Conservation (phyloP, 2,888 invertebrate genomes). For the Anticlea derivata region DNA sequence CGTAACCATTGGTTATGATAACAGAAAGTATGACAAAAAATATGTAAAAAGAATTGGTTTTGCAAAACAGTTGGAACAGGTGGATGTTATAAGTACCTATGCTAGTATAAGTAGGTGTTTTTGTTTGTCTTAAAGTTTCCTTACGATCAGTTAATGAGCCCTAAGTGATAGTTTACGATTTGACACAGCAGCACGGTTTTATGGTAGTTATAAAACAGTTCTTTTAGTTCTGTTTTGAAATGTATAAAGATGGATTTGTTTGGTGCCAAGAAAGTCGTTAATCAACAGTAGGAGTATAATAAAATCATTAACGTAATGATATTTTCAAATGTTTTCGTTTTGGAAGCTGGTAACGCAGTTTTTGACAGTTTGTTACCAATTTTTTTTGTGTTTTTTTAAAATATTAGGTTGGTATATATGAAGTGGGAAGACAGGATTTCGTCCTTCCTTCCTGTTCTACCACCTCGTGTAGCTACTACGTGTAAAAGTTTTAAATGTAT, state of each 20-base stretch:
- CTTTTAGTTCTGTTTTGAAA: conserved; percentile 32
- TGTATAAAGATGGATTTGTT: conserved; percentile 41
- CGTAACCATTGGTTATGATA: not conserved
- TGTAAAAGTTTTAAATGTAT: no score
- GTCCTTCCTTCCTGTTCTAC: no score
- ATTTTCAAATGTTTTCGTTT: not conserved
- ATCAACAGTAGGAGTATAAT: conserved; percentile 14
- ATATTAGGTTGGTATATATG: no score
- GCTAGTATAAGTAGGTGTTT: conserved; percentile 2
- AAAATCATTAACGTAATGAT: conserved; percentile 2
- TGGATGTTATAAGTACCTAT: not conserved
- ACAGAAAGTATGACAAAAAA: no score
- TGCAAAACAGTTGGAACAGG: not conserved
- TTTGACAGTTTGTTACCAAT: not conserved
- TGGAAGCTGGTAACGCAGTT: not conserved
- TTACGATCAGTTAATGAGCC: conserved; percentile 69
- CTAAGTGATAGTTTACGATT: conserved; percentile 69
- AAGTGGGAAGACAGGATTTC: no score
- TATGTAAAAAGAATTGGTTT: not conserved
- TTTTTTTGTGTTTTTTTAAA: no score
- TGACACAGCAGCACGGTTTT: conserved; percentile 60
- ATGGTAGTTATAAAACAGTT: conserved; percentile 59
- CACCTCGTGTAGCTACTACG: no score
- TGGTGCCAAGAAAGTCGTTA: conserved; percentile 36
- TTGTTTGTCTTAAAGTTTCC: conserved; percentile 45